A percentile compares a stretch with the other conserved stretches of the same genome.
phyloP scores from a whole-genome alignment of 2,797 vertebrate species.

The Sitta carolinensis region DNA sequence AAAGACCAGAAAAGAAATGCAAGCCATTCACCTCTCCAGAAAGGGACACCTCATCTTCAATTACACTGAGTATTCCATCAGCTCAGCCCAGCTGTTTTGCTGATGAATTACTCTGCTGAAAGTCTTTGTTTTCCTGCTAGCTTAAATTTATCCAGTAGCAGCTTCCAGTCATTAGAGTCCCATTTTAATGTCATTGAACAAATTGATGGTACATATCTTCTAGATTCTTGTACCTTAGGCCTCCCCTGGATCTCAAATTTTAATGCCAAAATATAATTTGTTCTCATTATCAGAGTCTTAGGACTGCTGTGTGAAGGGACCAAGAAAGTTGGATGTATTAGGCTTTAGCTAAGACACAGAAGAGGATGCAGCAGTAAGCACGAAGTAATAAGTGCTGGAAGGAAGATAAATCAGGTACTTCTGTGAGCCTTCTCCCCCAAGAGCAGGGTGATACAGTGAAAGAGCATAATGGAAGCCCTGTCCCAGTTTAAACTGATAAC shows the following conservation, averaged over 20 bases:
- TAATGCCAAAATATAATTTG: neutral
- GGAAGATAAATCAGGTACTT: constrained; percentile 13
- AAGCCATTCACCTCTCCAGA: neutral
- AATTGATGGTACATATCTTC: neutral
- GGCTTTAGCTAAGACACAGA: neutral
- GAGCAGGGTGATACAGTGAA: neutral
- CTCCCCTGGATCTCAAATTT: neutral
- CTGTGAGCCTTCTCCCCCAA: neutral
- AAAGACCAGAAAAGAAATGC: neutral
- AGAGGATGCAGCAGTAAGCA: neutral
- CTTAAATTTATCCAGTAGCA: neutral
- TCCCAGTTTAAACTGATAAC: constrained; percentile 14
- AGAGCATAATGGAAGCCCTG: neutral
- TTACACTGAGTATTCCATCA: neutral
- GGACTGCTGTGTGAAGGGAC: neutral
- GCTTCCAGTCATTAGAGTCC: neutral
- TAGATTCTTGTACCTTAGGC: neutral
- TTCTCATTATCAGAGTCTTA: neutral
- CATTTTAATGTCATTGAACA: constrained; percentile 29
- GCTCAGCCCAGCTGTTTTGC: neutral
- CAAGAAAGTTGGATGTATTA: neutral
- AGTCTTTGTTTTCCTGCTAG: neutral
- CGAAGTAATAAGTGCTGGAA: neutral
- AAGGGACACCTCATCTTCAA: neutral
- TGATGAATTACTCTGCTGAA: neutral